Evolutionary conservation across 2,888 invertebrate genomes (phyloP).

Genomic region (Pollenia angustigena): DNA sequence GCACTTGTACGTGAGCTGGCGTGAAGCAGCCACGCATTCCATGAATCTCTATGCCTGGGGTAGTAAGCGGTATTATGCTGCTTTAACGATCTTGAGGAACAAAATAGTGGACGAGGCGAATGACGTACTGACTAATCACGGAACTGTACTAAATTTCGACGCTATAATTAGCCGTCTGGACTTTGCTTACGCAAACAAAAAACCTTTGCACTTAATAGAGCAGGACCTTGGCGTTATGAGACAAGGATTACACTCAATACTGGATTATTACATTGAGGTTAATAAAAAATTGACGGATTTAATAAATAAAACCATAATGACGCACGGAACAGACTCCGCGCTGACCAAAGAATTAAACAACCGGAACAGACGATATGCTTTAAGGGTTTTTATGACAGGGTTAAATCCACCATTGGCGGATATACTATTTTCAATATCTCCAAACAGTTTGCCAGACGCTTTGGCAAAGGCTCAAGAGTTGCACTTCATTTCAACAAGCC

Average conservation of each 20-base stretch:
- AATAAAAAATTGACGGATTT: constrained; percentile 38
- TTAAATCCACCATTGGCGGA: constrained; percentile 41
- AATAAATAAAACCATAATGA: constrained; percentile 56
- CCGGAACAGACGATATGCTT: constrained; percentile 41
- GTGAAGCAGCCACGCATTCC: constrained; percentile 11
- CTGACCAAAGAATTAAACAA: constrained; percentile 56
- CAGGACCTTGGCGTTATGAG: constrained; percentile 61
- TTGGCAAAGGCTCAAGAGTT: constrained; percentile 48
- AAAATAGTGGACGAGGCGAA: constrained; percentile 44
- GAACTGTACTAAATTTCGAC: constrained; percentile 60
- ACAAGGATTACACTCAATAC: not conserved
- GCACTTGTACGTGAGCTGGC: constrained; percentile 15
- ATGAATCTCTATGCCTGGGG: constrained; percentile 52
- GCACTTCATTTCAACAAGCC: constrained; percentile 13
- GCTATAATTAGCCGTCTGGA: constrained; percentile 59
- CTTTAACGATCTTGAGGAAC: constrained; percentile 60
- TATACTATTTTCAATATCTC: constrained; percentile 62
- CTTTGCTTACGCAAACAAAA: constrained; percentile 65
- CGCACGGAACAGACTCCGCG: constrained; percentile 35
- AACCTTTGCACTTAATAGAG: constrained; percentile 57
- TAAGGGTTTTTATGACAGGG: constrained; percentile 59
- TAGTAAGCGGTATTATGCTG: constrained; percentile 57
- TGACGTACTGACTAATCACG: constrained; percentile 56
- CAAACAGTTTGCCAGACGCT: constrained; percentile 51
- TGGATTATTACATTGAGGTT: not conserved